Conservation (phyloP, 2,888 invertebrate species). For the Agrotis segetum region DNA sequence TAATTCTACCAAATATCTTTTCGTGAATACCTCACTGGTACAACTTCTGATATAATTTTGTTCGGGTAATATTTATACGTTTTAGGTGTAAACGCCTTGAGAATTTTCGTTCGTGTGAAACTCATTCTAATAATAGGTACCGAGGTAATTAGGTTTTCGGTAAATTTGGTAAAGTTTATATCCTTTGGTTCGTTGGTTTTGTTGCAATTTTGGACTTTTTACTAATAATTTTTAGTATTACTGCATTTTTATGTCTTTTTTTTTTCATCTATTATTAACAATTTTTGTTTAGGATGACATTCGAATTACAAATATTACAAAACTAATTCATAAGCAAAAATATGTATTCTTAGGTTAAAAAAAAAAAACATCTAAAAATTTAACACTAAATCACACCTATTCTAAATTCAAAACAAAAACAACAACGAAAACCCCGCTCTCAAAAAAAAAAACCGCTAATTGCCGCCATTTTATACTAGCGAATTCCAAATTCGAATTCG, state of each 20-base stretch:
- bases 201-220: background rate
- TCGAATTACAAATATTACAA: background rate
- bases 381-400: background rate
- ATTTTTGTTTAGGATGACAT: background rate
- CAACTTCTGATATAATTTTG: slow-evolving; percentile 89
- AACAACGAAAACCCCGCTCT: slow-evolving; percentile 17
- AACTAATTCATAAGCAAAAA: too few relatives aligned
- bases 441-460: slow-evolving; percentile 65
- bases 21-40: slow-evolving; percentile 87
- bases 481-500: slow-evolving; percentile 75
- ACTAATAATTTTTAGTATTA: too few relatives aligned
- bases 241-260: too few relatives aligned
- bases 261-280: background rate
- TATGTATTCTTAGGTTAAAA: too few relatives aligned
- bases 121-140: slow-evolving; percentile 67
- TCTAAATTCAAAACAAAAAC: slow-evolving; percentile 27
- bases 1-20: slow-evolving; percentile 91
- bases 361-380: background rate
- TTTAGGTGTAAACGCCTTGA: slow-evolving; percentile 81
- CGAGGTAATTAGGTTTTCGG: slow-evolving; percentile 64
- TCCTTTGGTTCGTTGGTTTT: background rate
- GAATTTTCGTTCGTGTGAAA: slow-evolving; percentile 65
- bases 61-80: slow-evolving; percentile 86
- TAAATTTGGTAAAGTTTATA: slow-evolving; percentile 35
- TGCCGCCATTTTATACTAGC: slow-evolving; percentile 63